Evolutionary conservation across 92 coral and sea anemone species (phyloP).

Genomic region (Desmophyllum pertusum): DNA sequence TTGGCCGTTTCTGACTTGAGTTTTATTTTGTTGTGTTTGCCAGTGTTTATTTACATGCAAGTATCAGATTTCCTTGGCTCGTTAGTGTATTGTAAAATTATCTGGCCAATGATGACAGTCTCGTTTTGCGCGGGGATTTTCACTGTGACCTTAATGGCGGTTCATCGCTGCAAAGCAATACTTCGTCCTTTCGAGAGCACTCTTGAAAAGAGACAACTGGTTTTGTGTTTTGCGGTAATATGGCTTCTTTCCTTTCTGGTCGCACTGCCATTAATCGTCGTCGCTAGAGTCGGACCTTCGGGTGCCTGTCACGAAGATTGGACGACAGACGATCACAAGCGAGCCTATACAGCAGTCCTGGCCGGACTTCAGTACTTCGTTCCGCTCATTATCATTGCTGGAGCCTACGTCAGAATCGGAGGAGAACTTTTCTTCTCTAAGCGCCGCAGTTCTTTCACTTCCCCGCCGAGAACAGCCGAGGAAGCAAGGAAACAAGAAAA

Average conservation of each 20-base stretch:
- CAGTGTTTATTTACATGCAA: constrained; percentile 40
- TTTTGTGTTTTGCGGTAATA: constrained; percentile 31
- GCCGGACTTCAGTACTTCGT: constrained; percentile 62
- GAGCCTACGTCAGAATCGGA: constrained; percentile 66
- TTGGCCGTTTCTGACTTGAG: constrained; percentile 53
- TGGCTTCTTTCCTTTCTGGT: constrained; percentile 61
- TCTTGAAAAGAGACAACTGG: constrained; percentile 16
- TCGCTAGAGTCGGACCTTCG: constrained; percentile 32
- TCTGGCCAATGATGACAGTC: constrained; percentile 61
- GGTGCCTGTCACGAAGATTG: constrained; percentile 46
- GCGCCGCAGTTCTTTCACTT: constrained; percentile 9
- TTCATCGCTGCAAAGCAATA: constrained; percentile 69
- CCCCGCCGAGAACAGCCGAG: neutral
- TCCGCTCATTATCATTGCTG: constrained; percentile 59
- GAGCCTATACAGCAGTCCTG: constrained; percentile 36
- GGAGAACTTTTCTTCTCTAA: constrained; percentile 36
- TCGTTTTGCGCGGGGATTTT: constrained; percentile 62
- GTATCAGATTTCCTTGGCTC: constrained; percentile 27
- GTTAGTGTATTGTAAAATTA: constrained; percentile 58
- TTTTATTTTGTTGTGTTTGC: constrained; percentile 42
- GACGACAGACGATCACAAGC: constrained; percentile 21
- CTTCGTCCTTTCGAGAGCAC: constrained; percentile 52
- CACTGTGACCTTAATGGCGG: constrained; percentile 69
- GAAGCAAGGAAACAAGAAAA: constrained; percentile 67
- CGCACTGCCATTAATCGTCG: constrained; percentile 52